phyloP scores from a whole-genome alignment of 2,797 vertebrate genomes.

The Myiothlypis chrysogaster region DNA sequence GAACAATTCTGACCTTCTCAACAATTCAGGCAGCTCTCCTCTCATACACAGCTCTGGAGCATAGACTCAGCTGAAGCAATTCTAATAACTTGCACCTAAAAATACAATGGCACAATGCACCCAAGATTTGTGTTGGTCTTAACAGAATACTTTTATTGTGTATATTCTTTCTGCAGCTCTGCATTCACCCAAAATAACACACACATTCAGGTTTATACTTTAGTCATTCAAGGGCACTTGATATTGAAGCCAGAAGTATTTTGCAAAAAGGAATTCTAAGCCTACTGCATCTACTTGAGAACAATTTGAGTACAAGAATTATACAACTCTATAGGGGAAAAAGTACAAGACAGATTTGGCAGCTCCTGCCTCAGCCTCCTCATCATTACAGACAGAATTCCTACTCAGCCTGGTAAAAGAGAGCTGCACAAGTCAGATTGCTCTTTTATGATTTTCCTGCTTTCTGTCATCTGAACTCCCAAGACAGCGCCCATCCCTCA shows the following conservation, averaged over 20 bases:
- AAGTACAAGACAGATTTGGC: conserved; percentile 57
- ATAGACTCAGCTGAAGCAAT: not conserved
- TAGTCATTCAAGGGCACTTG: conserved; percentile 25
- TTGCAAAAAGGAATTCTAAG: conserved; percentile 21
- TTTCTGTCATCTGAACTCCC: not conserved
- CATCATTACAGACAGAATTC: conserved; percentile 39
- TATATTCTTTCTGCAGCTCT: not conserved
- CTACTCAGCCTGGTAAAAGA: conserved; percentile 19
- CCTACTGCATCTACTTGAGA: conserved; percentile 35
- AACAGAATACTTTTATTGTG: not conserved
- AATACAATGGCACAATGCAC: not conserved
- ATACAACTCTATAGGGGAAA: conserved; percentile 54
- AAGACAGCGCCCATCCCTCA: not conserved
- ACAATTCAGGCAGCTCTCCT: not conserved
- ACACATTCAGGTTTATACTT: not conserved
- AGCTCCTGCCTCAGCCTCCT: conserved; percentile 46
- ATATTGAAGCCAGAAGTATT: conserved; percentile 24
- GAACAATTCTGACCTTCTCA: not conserved
- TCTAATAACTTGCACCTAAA: not conserved
- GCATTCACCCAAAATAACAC: conserved; percentile 11
- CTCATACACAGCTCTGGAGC: not conserved
- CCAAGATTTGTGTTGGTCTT: not conserved
- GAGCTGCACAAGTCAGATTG: not conserved
- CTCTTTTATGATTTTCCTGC: not conserved
- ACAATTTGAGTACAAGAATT: conserved; percentile 56